Percentiles rank a stretch among this genome's conserved stretches.
These are phyloP conservation scores for Melanostoma scalare DNA, from an alignment of 2,888 invertebrate genomes.

Conservation along the genomic window DNA sequence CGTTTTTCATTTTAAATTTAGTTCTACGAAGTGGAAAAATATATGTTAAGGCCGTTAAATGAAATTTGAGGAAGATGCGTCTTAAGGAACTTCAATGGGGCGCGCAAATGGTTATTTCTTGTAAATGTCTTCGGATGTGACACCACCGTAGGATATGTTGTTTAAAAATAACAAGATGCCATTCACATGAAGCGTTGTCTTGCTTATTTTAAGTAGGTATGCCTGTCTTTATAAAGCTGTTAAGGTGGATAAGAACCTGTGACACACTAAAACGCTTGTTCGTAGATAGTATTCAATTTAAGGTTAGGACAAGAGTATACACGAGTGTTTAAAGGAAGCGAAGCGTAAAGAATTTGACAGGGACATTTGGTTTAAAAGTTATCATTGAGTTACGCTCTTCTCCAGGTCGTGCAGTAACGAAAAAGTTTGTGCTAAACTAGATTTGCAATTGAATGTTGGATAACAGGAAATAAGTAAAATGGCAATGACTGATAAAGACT, in stretches of 20 bases:
- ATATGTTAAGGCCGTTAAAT: slow-evolving; percentile 43
- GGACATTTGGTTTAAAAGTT: too few relatives aligned
- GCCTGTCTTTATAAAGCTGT: slow-evolving; percentile 2
- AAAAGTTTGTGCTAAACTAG: too few relatives aligned
- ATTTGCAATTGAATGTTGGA: too few relatives aligned
- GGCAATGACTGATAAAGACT: too few relatives aligned
- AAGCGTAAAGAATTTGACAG: too few relatives aligned
- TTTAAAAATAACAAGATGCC: slow-evolving; percentile 18
- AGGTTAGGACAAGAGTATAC: too few relatives aligned
- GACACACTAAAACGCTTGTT: not conserved
- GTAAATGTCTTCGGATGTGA: slow-evolving; percentile 39
- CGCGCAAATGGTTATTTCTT: slow-evolving; percentile 59
- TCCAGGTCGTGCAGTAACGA: too few relatives aligned
- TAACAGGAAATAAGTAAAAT: too few relatives aligned
- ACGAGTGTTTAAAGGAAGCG: not conserved
- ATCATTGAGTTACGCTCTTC: too few relatives aligned
- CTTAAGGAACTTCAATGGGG: slow-evolving; percentile 45
- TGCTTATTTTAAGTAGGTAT: not conserved
- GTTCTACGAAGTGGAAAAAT: slow-evolving; percentile 21
- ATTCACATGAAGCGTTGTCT: slow-evolving; percentile 13
- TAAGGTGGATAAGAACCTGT: not conserved
- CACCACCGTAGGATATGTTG: not conserved
- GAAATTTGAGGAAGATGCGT: slow-evolving; percentile 22
- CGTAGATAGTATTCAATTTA: not conserved
- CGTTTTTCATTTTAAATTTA: slow-evolving; percentile 58